Evolutionary conservation across 2,797 vertebrate genomes (phyloP).

Genomic region (Podargus strigoides): DNA sequence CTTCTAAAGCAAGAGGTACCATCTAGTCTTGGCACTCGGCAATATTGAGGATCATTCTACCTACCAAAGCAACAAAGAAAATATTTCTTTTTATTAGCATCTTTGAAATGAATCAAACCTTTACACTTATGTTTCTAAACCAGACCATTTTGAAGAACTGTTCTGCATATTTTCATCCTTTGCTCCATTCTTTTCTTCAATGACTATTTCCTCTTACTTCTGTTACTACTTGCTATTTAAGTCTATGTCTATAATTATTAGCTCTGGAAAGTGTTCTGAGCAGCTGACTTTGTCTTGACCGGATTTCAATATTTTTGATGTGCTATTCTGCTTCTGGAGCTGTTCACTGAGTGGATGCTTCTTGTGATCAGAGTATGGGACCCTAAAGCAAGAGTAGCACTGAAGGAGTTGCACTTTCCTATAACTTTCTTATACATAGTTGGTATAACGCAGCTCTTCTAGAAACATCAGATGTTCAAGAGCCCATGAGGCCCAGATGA

Average conservation of each 20-base stretch:
- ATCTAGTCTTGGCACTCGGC: neutral
- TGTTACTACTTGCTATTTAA: neutral
- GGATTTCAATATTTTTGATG: neutral
- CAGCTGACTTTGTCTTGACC: neutral
- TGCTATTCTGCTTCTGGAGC: neutral
- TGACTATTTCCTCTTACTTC: neutral
- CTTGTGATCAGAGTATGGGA: neutral
- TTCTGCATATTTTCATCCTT: neutral
- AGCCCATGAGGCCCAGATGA: neutral
- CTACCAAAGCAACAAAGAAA: neutral
- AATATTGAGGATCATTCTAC: accelerated
- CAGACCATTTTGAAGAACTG: neutral
- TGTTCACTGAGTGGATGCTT: neutral
- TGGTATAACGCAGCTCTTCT: neutral
- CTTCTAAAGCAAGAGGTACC: neutral
- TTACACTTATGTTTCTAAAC: neutral
- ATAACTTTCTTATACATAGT: neutral
- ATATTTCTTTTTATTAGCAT: neutral
- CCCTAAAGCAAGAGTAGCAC: neutral
- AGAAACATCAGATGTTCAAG: neutral
- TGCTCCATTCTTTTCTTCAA: neutral
- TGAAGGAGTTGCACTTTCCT: neutral
- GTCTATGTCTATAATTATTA: neutral
- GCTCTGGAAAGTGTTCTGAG: neutral
- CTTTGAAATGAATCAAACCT: neutral